Base-by-base conservation (phyloP, 2,888 invertebrate genomes). In the Orthonychiurus folsomi region DNA sequence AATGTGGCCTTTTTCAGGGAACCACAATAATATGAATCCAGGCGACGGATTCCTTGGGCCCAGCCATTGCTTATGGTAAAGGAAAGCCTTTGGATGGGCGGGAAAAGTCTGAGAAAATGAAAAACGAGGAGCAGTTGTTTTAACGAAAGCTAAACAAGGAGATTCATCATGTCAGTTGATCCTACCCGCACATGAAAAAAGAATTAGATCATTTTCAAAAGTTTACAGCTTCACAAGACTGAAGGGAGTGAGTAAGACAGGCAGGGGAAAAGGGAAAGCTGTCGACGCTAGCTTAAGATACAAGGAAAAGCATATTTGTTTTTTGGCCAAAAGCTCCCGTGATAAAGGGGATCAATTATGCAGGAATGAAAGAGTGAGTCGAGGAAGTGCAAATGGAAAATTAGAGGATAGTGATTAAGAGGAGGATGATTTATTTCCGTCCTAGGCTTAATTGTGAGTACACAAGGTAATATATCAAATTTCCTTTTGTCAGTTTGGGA, bases 401-500 rank as follows among this genome's bases (percentile, higher is more conserved):
- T 12, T 59, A 67, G 63, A 64, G 66, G 62, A 64, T 60, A 63
- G 62, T 65, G 65, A 69, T 67, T 69, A 66, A 63, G 56, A 62
- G 47, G 15, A 5, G 37, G 55, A 67, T 70, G 69, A 70, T 70
- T 70, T 69, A 70, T 70, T 69, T 58, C 61, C 9, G 63, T 64
- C 62, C 56, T 60, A 56, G 61, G 66, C 67, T 70, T 70, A 69
- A 69, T 70, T 70, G 66, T 63, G 62, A 66, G 67, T 65, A 66
- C 55, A 66, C 64, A 65, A 66, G 50, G 64, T 66, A 70, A 70
- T 70, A 67, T 68, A 68, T 70, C 67, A 70, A 66, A 65, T 62
- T 63, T 62, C 53, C 28, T 67, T 9, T 23, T 12, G 55, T 56
- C 81, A 90, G 90, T 75, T 82, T 90, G 75, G 91, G 91, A 1